Conservation (phyloP, 2,113 vertebrate genomes). For the Arvicanthis niloticus region DNA sequence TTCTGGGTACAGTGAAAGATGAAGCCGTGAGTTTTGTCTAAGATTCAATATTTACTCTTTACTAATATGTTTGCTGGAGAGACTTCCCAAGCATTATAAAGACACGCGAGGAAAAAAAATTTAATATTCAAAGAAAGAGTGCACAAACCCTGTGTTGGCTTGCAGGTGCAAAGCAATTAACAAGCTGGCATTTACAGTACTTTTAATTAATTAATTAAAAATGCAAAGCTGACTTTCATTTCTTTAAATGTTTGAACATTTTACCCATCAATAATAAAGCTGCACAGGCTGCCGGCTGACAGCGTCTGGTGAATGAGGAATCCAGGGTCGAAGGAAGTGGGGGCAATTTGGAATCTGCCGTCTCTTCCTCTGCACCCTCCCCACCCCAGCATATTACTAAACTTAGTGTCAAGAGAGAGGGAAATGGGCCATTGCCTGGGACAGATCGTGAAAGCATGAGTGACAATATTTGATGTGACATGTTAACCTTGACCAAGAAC, state of each 20-base stretch:
- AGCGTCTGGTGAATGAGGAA: conserved; percentile 87
- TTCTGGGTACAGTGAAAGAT: conserved; percentile 93
- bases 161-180: conserved; percentile 99
- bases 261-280: conserved; percentile 92
- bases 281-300: conserved; percentile 84
- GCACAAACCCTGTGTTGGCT: conserved; percentile 93
- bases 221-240: conserved; percentile 94
- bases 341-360: conserved; percentile 67
- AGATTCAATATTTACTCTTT: conserved; percentile 99
- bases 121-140: conserved; percentile 93
- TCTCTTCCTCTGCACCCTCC: not conserved
- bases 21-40: conserved; percentile 96
- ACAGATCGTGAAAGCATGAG: conserved; percentile 66
- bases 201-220: conserved; percentile 99
- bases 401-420: conserved; percentile 25
- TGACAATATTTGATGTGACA: conserved; percentile 73
- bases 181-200: conserved; percentile 97
- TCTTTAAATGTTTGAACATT: conserved; percentile 95
- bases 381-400: conserved; percentile 33
- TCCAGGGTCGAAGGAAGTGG: conserved; percentile 65
- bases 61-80: conserved; percentile 96
- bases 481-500: conserved; percentile 71
- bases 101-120: conserved; percentile 86
- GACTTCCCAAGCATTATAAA: conserved; percentile 93
- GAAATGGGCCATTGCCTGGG: conserved; percentile 50